Percentiles rank a stretch among this genome's conserved stretches.
phyloP scores from a whole-genome alignment of 1,140 invertebrate genomes.

The Vanessa atalanta region DNA sequence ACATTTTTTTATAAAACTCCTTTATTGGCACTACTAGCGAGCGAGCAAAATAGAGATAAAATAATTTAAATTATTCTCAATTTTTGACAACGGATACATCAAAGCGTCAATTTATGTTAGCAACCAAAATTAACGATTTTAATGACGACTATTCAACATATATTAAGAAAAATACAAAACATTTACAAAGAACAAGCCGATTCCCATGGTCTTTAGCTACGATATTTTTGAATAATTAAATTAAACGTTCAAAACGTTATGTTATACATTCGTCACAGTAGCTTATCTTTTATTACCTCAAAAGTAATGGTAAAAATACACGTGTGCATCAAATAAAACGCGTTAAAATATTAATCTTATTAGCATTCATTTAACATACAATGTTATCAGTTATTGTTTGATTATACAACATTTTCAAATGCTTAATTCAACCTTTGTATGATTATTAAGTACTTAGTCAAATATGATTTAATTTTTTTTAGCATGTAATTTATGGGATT shows the following conservation, averaged over 20 bases:
- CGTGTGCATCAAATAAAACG: slow-evolving; percentile 4
- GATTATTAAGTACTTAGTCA: no score
- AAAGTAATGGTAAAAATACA: slow-evolving; percentile 26
- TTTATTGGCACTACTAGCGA: slow-evolving; percentile 37
- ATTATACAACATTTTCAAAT: no score
- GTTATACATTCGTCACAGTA: slow-evolving; percentile 38
- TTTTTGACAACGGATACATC: no score
- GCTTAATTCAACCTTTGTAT: no score
- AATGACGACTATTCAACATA: background rate
- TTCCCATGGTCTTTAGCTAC: slow-evolving; percentile 40
- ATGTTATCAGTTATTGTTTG: background rate
- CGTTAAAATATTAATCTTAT: slow-evolving; percentile 8
- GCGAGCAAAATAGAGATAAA: background rate
- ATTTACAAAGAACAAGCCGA: slow-evolving; percentile 22
- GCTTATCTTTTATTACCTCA: slow-evolving; percentile 35
- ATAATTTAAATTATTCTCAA: background rate
- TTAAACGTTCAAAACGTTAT: slow-evolving; percentile 31
- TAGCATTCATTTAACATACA: background rate
- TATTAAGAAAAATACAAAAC: background rate
- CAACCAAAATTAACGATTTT: slow-evolving; percentile 1
- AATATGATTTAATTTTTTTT: no score
- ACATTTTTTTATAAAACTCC: background rate
- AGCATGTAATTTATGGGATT: no score
- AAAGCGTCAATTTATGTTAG: background rate
- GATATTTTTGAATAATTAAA: slow-evolving; percentile 39